phyloP scores from a whole-genome alignment of 2,797 vertebrate species.

The Peromyscus attwateri region DNA sequence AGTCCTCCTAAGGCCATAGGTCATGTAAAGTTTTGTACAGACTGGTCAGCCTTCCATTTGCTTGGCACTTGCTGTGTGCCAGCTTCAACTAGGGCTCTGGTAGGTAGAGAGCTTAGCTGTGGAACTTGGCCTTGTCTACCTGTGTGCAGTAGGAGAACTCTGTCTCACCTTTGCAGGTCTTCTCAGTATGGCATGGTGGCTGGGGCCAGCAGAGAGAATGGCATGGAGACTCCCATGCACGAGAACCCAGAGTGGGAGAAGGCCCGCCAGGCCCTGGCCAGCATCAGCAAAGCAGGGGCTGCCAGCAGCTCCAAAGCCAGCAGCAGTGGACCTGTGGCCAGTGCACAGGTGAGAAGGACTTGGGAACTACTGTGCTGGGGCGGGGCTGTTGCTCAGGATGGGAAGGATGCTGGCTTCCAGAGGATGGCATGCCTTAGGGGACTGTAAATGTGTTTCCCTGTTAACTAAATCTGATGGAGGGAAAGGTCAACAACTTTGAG shows the following conservation, averaged over 20 bases:
- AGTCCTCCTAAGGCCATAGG: background rate
- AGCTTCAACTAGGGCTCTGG: background rate
- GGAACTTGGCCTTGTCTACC: accelerated
- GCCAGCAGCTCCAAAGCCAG: constrained; percentile 88
- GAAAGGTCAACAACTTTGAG: background rate
- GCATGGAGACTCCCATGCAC: constrained; percentile 90
- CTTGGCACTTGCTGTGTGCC: background rate
- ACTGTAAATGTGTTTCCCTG: background rate
- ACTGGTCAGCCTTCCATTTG: background rate
- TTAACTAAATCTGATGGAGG: background rate
- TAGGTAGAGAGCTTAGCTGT: background rate
- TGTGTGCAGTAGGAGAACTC: background rate
- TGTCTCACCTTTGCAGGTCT: constrained; percentile 69
- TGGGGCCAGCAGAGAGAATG: constrained; percentile 80
- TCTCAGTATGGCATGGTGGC: constrained; percentile 84
- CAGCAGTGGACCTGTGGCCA: constrained; percentile 84
- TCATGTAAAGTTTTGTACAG: background rate
- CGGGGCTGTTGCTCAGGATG: background rate
- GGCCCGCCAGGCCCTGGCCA: constrained; percentile 94
- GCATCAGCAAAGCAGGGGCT: constrained; percentile 93
- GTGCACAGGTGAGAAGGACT: constrained; percentile 88
- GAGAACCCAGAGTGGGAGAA: constrained; percentile 98
- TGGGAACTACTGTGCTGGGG: background rate
- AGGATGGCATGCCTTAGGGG: no score
- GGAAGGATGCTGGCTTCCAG: background rate